Evolutionary conservation across 2,888 invertebrate genomes (phyloP).

Genomic region (Eledone cirrhosa): DNA sequence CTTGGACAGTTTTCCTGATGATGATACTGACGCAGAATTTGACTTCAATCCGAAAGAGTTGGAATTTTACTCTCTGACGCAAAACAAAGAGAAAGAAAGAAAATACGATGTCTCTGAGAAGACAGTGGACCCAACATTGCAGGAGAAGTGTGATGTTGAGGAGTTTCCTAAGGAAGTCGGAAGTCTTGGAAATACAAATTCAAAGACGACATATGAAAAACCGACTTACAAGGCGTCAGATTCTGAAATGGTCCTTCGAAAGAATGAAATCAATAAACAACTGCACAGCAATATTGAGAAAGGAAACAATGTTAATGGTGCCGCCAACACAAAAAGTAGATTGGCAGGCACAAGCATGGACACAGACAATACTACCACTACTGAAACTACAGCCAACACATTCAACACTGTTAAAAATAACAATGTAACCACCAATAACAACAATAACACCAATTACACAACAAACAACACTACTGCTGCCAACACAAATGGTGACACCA

Average conservation of each 20-base stretch:
- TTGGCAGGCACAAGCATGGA: no score
- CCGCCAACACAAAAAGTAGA: no score
- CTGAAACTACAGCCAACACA: no score
- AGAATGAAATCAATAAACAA: conserved; percentile 25
- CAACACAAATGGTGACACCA: no score
- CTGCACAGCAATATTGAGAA: conserved; percentile 20
- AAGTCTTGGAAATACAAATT: conserved; percentile 7
- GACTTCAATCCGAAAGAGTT: conserved; percentile 30
- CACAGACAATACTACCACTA: no score
- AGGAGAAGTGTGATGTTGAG: conserved; percentile 18
- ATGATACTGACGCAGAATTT: conserved; percentile 30
- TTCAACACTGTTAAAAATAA: no score
- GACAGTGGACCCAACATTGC: not conserved
- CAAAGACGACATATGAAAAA: not conserved
- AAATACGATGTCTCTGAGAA: conserved; percentile 28
- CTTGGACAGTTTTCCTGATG: conserved; percentile 40
- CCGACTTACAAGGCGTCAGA: not conserved
- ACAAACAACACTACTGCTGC: no score
- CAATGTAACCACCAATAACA: no score
- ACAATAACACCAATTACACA: no score
- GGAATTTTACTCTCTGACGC: conserved; percentile 27
- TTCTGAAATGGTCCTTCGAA: conserved; percentile 20
- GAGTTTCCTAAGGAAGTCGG: conserved; percentile 26
- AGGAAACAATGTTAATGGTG: not conserved
- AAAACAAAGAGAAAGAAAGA: conserved; percentile 27